Evolutionary conservation across 2,113 vertebrate genomes (phyloP).

Genomic region (Clarias gariepinus): DNA sequence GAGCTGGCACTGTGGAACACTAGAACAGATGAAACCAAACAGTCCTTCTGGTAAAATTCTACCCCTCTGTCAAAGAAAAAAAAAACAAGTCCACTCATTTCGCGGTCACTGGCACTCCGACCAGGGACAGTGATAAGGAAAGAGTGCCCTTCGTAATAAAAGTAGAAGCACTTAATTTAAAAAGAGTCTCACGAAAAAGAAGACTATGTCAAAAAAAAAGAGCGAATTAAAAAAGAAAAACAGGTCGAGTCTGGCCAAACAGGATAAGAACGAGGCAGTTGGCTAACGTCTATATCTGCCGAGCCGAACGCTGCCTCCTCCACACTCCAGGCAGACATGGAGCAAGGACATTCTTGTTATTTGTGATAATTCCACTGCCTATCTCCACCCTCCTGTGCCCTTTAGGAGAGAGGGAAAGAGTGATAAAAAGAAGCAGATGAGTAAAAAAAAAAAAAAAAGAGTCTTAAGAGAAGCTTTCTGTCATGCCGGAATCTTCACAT

Average conservation of each 20-base stretch:
- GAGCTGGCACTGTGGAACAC: background rate
- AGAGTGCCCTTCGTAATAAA: slow-evolving; percentile 28
- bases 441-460: slow-evolving; percentile 26
- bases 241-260: slow-evolving; percentile 37
- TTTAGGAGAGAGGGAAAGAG: slow-evolving; percentile 22
- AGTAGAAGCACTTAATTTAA: slow-evolving; percentile 30
- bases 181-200: slow-evolving; percentile 46
- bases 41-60: slow-evolving; percentile 27
- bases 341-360: slow-evolving; percentile 70
- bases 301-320: slow-evolving; percentile 46
- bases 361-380: slow-evolving; percentile 64
- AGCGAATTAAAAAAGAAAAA: slow-evolving; percentile 44
- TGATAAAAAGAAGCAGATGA: slow-evolving; percentile 61
- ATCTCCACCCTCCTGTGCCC: slow-evolving; percentile 44
- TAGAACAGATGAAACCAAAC: slow-evolving; percentile 5
- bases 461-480: slow-evolving; percentile 54
- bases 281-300: slow-evolving; percentile 55
- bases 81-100: slow-evolving; percentile 25
- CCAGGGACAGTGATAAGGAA: slow-evolving; percentile 52
- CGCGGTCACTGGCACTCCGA: slow-evolving; percentile 44
- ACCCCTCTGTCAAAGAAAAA: slow-evolving; percentile 39
- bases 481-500: slow-evolving; percentile 52
- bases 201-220: slow-evolving; percentile 33
- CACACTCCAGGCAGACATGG: slow-evolving; percentile 56
- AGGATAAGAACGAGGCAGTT: slow-evolving; percentile 53